Conservation (phyloP, 2,113 vertebrate genomes). For the Oncorhynchus gorbuscha region DNA sequence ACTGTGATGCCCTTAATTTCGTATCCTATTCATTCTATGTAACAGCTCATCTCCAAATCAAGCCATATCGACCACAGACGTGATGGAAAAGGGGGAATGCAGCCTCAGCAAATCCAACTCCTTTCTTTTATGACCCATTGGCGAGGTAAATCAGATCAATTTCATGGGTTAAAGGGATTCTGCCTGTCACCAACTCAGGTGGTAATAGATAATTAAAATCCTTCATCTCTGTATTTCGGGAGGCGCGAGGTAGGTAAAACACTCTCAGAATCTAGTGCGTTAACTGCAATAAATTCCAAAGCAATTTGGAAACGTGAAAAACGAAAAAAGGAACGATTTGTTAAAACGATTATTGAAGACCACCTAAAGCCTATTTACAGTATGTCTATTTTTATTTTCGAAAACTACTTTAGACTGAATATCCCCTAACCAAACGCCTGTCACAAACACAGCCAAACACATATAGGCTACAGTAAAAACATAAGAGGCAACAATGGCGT, state of each 20-base stretch:
- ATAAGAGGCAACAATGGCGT: not conserved
- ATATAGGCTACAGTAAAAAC: not conserved
- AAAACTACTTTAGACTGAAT: not conserved
- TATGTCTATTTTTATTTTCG: not conserved
- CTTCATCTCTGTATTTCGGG: conserved; percentile 59
- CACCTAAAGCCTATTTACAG: not conserved
- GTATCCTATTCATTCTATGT: conserved; percentile 38
- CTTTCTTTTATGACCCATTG: conserved; percentile 65
- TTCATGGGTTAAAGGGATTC: conserved; percentile 70
- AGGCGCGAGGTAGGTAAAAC: conserved; percentile 30
- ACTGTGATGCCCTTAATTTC: conserved; percentile 53
- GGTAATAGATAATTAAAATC: conserved; percentile 68
- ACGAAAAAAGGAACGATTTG: not conserved
- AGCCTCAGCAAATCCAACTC: conserved; percentile 54
- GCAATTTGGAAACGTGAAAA: conserved; percentile 28
- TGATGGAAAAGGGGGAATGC: conserved; percentile 48
- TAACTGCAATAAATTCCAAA: conserved; percentile 21
- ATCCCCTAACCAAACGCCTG: not conserved
- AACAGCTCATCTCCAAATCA: conserved; percentile 41
- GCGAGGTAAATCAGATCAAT: conserved; percentile 79
- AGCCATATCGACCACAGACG: conserved; percentile 54
- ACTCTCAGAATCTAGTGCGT: conserved; percentile 9
- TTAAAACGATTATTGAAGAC: not conserved
- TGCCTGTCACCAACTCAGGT: conserved; percentile 58
- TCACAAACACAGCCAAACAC: not conserved